Evolutionary conservation across 2,113 vertebrate genomes (phyloP).

Genomic region (Prinia subflava): DNA sequence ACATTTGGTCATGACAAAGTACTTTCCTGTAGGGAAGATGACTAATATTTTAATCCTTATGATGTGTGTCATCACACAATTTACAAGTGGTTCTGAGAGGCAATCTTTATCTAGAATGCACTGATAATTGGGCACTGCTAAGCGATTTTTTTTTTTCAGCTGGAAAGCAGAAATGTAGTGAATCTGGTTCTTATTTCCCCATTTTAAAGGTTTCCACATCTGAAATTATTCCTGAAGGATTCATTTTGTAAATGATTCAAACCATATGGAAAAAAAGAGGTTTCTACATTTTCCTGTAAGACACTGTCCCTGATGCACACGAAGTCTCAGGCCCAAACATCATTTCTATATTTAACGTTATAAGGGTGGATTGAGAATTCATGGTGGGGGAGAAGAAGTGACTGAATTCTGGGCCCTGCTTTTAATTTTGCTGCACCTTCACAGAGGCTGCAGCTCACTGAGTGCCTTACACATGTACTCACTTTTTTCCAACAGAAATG

Average conservation of each 20-base stretch:
- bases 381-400: neutral
- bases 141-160: neutral
- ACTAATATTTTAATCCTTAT: slow-evolving; percentile 43
- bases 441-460: neutral
- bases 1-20: neutral
- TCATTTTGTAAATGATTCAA: slow-evolving; percentile 54
- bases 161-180: slow-evolving; percentile 8
- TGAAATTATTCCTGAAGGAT: slow-evolving; percentile 66
- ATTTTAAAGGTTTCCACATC: slow-evolving; percentile 62
- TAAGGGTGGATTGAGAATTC: neutral
- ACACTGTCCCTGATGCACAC: slow-evolving; percentile 28
- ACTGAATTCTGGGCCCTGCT: neutral
- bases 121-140: neutral
- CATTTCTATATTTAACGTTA: slow-evolving; percentile 26
- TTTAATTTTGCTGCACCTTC: neutral
- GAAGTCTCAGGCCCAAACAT: neutral
- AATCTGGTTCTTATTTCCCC: slow-evolving; percentile 62
- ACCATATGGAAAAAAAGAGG: slow-evolving; percentile 35
- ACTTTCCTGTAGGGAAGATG: slow-evolving; percentile 19
- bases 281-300: slow-evolving; percentile 47
- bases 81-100: neutral
- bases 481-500: neutral
- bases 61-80: slow-evolving; percentile 38
- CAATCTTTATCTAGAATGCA: neutral
- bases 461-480: neutral